Evolutionary conservation across 2,113 vertebrate genomes (phyloP), one percentile per base, ranked within the genome.

Genomic region (Toxotes chatareus): DNA sequence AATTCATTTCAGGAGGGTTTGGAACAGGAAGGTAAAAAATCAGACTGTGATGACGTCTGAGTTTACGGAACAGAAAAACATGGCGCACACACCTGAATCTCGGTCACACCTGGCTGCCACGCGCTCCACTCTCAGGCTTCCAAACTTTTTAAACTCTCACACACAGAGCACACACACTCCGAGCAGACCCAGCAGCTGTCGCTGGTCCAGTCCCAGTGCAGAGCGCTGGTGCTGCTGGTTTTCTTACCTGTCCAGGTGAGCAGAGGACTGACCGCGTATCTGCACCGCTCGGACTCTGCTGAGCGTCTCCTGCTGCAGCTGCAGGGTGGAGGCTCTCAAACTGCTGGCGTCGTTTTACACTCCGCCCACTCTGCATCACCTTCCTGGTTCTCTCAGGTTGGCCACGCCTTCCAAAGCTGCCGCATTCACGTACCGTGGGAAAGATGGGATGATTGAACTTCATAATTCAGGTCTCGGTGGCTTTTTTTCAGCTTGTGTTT

Each of bases 171-270:
- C 44, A 38, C 19, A 51, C 32, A 23, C 31, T 44, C 19, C 27
- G 16, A 65, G 19, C n/a, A 23, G 16, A 44, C 17, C 4, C 51
- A 61, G 63, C 31, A n/a, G 21, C 16, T 17, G 11, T 0, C 57
- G 16, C 68, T 56, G 79, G 67, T 82, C 64, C 23, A 0, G 49
- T 2, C 8, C 46, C 56, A 49, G 61, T 42, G 1, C 56, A n/a
- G 13, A 21, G 21, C 10, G 0, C 63, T 21, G 65, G 59, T 49
- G 19, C 32, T 62, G 63, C 21, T 66, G 46, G 8, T 53, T 59
- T 13, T 79, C 79, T 47, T 87, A 89, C 89, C 89, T 83, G 73
- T 87, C 66, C 79, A 81, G 79, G 61, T 87, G 57, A 83, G 47
- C 36, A 0, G 47, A 36, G 3, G 7, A 0, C 42, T 2, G 21